A percentile compares a stretch with the other conserved stretches of the same genome.
These are phyloP conservation scores for Drosophila persimilis DNA, from an alignment of 1,140 invertebrate genomes.

Conservation along the genomic window DNA sequence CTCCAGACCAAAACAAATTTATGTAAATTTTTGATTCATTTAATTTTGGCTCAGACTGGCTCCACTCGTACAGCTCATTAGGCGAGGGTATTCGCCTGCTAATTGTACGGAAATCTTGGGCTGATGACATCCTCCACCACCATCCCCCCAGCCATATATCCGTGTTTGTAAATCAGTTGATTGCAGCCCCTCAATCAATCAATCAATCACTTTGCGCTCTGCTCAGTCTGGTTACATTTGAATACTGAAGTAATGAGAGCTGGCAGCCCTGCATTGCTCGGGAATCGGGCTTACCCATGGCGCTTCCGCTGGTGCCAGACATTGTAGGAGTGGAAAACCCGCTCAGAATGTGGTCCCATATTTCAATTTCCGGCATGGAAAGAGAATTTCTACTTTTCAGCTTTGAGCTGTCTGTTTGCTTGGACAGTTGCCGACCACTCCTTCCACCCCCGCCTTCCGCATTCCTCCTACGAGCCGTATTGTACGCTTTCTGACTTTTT, in stretches of 20 bases:
- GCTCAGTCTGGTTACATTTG: constrained; percentile 7
- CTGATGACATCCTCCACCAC: constrained; percentile 41
- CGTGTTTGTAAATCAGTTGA: constrained; percentile 44
- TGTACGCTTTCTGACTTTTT: constrained; percentile 29
- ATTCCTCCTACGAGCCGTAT: background rate
- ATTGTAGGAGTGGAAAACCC: constrained; percentile 42
- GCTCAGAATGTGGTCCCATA: constrained; percentile 60
- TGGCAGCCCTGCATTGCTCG: constrained; percentile 2
- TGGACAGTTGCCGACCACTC: background rate
- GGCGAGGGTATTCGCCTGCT: constrained; percentile 43
- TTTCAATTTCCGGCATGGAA: constrained; percentile 70
- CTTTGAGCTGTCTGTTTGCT: constrained; percentile 22
- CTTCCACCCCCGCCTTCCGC: background rate
- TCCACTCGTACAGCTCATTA: constrained; percentile 42
- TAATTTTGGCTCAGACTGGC: constrained; percentile 58
- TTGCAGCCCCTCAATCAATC: constrained; percentile 63
- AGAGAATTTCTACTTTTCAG: constrained; percentile 14
- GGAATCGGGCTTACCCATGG: constrained; percentile 31
- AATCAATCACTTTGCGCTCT: constrained; percentile 42
- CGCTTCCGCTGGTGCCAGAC: constrained; percentile 58
- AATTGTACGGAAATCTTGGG: constrained; percentile 70
- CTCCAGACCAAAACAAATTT: constrained; percentile 56
- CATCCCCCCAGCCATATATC: background rate
- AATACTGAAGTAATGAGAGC: constrained; percentile 17
- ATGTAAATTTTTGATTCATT: constrained; percentile 79